phyloP scores from a whole-genome alignment of 2,113 vertebrate genomes.

The Nanorana parkeri region DNA sequence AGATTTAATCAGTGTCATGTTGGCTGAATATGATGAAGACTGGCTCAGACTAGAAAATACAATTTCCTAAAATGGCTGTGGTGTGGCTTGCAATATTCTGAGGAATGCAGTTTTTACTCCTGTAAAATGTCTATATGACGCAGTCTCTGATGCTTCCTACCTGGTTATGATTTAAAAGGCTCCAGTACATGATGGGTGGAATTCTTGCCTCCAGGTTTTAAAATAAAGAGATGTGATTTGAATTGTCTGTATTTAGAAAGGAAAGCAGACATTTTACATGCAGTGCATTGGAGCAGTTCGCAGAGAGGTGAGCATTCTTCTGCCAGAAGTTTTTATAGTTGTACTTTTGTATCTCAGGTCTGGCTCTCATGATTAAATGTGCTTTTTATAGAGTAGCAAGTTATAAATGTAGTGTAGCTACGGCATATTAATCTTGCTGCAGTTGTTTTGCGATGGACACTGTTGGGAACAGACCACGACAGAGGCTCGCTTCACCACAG shows the following conservation, averaged over 20 bases:
- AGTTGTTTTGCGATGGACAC: constrained; percentile 89
- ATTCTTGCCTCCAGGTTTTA: constrained; percentile 11
- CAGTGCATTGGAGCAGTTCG: constrained; percentile 24
- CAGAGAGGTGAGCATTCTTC: constrained; percentile 39
- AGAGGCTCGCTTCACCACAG: constrained; percentile 90
- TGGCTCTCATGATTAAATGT: constrained; percentile 81
- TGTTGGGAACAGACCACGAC: constrained; percentile 85
- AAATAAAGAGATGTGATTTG: constrained; percentile 36
- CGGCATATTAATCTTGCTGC: constrained; percentile 85
- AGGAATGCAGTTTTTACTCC: constrained; percentile 2
- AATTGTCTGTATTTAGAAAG: neutral
- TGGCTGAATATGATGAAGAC: constrained; percentile 8
- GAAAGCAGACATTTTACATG: constrained; percentile 24
- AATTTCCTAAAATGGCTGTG: constrained; percentile 30
- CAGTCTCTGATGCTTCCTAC: constrained; percentile 4
- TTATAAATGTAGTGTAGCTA: constrained; percentile 86
- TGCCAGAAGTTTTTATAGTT: constrained; percentile 81
- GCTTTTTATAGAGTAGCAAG: constrained; percentile 86
- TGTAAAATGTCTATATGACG: neutral
- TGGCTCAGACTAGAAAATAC: constrained; percentile 19
- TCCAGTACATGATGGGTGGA: constrained; percentile 23
- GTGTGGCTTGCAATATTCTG: neutral
- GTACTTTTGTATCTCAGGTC: constrained; percentile 81
- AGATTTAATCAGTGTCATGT: constrained; percentile 29
- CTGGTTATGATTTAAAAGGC: constrained; percentile 32